A percentile compares a stretch with the other conserved stretches of the same genome.
Evolutionary conservation across 2,113 vertebrate genomes (phyloP).

Genomic region (Nyctereutes procyonoides): DNA sequence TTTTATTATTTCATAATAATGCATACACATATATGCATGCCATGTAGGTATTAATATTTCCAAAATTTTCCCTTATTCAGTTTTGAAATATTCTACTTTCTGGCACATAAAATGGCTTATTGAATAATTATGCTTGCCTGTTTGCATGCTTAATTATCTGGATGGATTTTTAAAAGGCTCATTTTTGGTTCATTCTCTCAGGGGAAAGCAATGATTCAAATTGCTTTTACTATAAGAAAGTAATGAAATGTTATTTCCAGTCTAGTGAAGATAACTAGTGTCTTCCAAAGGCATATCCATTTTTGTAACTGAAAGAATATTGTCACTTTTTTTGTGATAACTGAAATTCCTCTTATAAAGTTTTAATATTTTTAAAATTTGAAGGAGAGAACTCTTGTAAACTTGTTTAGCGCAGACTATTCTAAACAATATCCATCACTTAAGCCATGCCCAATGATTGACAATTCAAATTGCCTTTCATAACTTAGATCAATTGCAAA

Average conservation of each 20-base stretch:
- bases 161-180: constrained; percentile 36
- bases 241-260: constrained; percentile 59
- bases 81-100: constrained; percentile 51
- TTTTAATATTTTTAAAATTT: constrained; percentile 58
- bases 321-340: constrained; percentile 28
- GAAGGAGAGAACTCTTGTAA: neutral
- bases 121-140: constrained; percentile 62
- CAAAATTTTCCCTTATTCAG: constrained; percentile 16
- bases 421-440: constrained; percentile 35
- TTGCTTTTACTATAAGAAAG: constrained; percentile 41
- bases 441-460: constrained; percentile 41
- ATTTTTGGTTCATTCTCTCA: constrained; percentile 40
- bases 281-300: constrained; percentile 26
- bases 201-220: constrained; percentile 32
- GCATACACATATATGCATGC: neutral
- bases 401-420: constrained; percentile 9
- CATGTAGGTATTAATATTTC: constrained; percentile 35
- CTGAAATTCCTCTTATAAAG: constrained; percentile 22
- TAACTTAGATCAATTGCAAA: constrained; percentile 61
- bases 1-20: constrained; percentile 27
- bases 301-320: constrained; percentile 40
- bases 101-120: constrained; percentile 12
- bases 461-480: constrained; percentile 60
- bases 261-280: constrained; percentile 13
- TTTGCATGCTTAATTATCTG: constrained; percentile 70